phyloP scores from a whole-genome alignment of 2,888 invertebrate species.

The Aspidapion aeneum region DNA sequence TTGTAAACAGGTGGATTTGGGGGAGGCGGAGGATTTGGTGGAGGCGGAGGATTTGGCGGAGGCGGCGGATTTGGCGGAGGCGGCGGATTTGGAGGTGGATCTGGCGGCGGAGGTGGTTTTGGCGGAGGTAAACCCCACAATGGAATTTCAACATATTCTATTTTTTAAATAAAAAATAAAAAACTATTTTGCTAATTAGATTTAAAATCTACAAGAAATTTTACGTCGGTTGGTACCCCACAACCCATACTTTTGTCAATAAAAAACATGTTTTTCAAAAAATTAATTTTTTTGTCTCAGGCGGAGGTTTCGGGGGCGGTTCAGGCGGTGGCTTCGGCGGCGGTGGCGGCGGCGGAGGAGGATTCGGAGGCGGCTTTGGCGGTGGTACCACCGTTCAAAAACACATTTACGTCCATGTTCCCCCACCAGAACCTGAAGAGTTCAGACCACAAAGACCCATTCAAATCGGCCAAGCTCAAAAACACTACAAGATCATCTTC shows the following conservation, averaged over 20 bases:
- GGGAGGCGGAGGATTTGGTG: conserved; percentile 34
- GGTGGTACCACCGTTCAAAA: conserved; percentile 71
- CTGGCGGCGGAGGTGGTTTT: conserved; percentile 31
- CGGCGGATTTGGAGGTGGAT: conserved; percentile 28
- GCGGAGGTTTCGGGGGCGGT: conserved; percentile 40
- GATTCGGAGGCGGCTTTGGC: conserved; percentile 50
- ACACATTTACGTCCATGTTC: conserved; percentile 87
- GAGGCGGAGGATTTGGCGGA: conserved; percentile 16
- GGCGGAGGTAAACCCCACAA: too few species aligned
- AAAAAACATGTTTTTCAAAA: too few species aligned
- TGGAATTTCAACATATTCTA: too few species aligned
- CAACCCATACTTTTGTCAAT: too few species aligned
- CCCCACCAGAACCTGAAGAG: conserved; percentile 82
- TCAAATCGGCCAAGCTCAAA: conserved; percentile 70
- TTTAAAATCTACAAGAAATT: too few species aligned
- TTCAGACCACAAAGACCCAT: conserved; percentile 64
- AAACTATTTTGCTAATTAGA: too few species aligned
- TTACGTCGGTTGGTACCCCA: too few species aligned
- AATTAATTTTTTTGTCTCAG: too few species aligned
- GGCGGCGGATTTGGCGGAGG: conserved; percentile 9
- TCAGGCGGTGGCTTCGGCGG: conserved; percentile 31
- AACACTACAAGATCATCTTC: conserved; percentile 91
- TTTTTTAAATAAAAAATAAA: too few species aligned
- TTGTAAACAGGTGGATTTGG: conserved; percentile 28
- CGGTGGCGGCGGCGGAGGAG: conserved; percentile 41